A percentile compares a stretch with the other conserved stretches of the same genome.
Conservation (phyloP, 2,888 invertebrate genomes). For the Synanthedon myopaeformis region DNA sequence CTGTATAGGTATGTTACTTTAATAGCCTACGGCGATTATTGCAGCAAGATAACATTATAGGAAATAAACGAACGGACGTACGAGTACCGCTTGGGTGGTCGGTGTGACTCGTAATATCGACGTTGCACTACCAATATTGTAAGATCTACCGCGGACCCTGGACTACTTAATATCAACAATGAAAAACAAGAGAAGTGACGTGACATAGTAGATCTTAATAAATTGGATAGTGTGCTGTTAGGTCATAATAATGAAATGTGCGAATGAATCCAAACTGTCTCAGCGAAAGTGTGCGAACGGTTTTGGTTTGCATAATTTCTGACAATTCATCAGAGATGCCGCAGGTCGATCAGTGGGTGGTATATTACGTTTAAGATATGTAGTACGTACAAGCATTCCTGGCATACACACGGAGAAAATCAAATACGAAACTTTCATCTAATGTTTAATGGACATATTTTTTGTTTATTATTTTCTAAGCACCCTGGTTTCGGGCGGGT, state of each 20-base stretch:
- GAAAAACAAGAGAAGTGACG: background rate
- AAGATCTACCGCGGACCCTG: slow-evolving; percentile 16
- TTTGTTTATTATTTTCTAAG: too few relatives aligned
- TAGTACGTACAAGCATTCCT: slow-evolving; percentile 25
- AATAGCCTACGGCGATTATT: slow-evolving; percentile 34
- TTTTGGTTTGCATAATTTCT: slow-evolving; percentile 49
- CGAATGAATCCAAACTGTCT: slow-evolving; percentile 51
- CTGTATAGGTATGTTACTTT: too few relatives aligned
- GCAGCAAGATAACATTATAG: slow-evolving; percentile 49
- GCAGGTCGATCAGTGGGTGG: slow-evolving; percentile 46
- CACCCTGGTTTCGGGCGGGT: too few relatives aligned
- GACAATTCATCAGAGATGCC: slow-evolving; percentile 45
- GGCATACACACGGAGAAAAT: slow-evolving; percentile 16
- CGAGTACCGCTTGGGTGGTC: slow-evolving; percentile 52
- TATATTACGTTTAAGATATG: slow-evolving; percentile 16
- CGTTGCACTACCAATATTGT: slow-evolving; percentile 22
- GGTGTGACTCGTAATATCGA: slow-evolving; percentile 21
- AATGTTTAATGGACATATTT: background rate
- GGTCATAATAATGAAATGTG: slow-evolving; percentile 17
- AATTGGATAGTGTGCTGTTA: slow-evolving; percentile 17
- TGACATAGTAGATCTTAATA: slow-evolving; percentile 17
- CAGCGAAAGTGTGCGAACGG: slow-evolving; percentile 62
- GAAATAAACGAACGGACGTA: slow-evolving; percentile 42
- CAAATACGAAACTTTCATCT: slow-evolving; percentile 6
- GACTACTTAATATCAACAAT: slow-evolving; percentile 1